These are phyloP conservation scores for Casuarius casuarius DNA, from an alignment of 2,113 vertebrate genomes.

Conservation along the genomic window DNA sequence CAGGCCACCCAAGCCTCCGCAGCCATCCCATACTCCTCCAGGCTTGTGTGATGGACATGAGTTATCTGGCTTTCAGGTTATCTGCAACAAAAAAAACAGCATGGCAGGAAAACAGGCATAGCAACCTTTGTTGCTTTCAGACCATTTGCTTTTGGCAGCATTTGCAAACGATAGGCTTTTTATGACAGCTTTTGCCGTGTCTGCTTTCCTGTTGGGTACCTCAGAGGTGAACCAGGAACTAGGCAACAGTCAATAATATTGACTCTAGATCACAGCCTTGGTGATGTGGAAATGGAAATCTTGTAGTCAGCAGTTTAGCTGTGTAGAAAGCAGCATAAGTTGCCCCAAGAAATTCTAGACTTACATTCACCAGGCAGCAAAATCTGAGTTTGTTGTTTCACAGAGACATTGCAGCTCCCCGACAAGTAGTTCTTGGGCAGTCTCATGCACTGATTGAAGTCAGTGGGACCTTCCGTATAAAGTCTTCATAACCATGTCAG, in stretches of 20 bases:
- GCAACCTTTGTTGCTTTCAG: not conserved
- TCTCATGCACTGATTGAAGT: not conserved
- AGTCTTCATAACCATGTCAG: not conserved
- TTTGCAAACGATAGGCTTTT: not conserved
- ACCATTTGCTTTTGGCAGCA: not conserved
- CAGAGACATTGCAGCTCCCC: accelerated
- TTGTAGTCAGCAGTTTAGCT: not conserved
- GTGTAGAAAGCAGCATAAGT: not conserved
- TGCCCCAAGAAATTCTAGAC: not conserved
- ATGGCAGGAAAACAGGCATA: not conserved
- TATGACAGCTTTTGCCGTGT: not conserved
- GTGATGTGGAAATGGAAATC: not conserved
- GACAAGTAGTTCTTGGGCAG: not conserved
- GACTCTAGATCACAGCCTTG: not conserved
- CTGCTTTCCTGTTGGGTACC: not conserved
- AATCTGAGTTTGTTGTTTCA: not conserved
- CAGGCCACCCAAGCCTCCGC: not conserved
- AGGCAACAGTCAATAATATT: not conserved
- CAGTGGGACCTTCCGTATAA: not conserved
- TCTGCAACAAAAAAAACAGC: not conserved
- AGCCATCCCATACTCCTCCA: not conserved
- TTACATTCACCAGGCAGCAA: not conserved
- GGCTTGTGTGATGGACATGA: not conserved
- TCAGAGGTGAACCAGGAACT: not conserved
- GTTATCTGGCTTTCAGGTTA: not conserved